Percentiles rank a stretch among this genome's conserved stretches.
These are phyloP conservation scores for Calameuta filiformis DNA, from an alignment of 2,888 invertebrate species.

Conservation along the genomic window DNA sequence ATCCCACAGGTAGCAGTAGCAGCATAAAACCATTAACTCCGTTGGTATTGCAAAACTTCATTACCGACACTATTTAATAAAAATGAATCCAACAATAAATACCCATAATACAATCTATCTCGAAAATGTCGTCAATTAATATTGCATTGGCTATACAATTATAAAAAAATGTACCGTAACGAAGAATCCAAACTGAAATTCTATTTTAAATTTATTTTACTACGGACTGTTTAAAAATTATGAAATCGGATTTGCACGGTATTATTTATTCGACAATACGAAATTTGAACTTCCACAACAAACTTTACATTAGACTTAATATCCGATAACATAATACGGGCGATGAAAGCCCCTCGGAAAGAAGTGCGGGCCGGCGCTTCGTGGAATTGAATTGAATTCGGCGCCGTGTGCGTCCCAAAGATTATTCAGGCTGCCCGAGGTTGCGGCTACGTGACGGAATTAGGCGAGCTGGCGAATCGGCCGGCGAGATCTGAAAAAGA, in stretches of 20 bases:
- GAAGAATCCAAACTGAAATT: background rate
- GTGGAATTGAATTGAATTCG: conserved; percentile 39
- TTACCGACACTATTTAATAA: background rate
- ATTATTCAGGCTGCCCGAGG: conserved; percentile 35
- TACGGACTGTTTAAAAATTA: background rate
- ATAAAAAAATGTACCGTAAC: background rate
- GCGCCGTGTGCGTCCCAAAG: conserved; percentile 28
- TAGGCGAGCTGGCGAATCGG: conserved; percentile 27
- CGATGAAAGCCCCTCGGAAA: conserved; percentile 25
- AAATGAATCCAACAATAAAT: background rate
- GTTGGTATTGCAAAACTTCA: background rate
- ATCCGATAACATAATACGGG: conserved; percentile 30
- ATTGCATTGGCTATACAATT: background rate
- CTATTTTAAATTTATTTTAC: background rate
- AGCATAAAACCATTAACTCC: background rate
- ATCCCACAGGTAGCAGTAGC: background rate
- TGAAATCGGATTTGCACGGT: background rate
- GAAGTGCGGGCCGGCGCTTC: conserved; percentile 27
- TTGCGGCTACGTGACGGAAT: conserved; percentile 31
- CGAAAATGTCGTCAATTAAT: background rate
- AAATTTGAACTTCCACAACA: background rate
- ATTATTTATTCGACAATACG: background rate
- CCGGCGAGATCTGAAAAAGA: conserved; percentile 13
- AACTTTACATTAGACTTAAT: background rate
- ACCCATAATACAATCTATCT: background rate